Conservation (phyloP, 2,113 vertebrate species). For the Embiotoca jacksoni region DNA sequence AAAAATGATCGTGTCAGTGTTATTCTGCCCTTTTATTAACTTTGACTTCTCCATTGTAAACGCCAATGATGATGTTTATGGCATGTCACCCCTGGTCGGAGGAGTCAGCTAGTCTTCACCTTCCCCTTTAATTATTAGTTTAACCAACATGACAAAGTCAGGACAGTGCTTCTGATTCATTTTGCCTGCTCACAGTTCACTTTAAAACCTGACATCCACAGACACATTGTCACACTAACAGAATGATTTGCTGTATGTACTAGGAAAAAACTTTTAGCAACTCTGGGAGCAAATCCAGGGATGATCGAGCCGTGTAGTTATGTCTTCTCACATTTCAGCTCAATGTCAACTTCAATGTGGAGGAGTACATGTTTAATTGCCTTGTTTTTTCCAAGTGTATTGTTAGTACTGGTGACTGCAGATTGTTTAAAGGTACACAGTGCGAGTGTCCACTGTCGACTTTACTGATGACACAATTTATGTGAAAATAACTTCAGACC, state of each 20-base stretch:
- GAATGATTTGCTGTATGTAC: not conserved
- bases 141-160: conserved; percentile 6
- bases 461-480: not conserved
- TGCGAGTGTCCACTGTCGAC: conserved; percentile 15
- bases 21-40: not conserved
- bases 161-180: conserved; percentile 1
- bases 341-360: not conserved
- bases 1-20: not conserved
- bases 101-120: conserved; percentile 15
- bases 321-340: conserved; percentile 15
- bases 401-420: not conserved
- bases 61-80: conserved; percentile 19
- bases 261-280: not conserved
- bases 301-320: not conserved
- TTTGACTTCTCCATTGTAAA: too few relatives aligned
- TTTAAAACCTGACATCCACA: conserved; percentile 17
- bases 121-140: conserved; percentile 37
- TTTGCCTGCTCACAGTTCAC: not conserved
- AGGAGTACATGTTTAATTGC: conserved; percentile 5
- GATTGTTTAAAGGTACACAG: conserved; percentile 49
- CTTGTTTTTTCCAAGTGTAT: conserved; percentile 15
- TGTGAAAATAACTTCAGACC: not conserved
- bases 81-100: not conserved
- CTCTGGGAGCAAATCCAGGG: conserved; percentile 11
- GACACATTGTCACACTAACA: not conserved